Evolutionary conservation across 2,888 invertebrate genomes (phyloP).

Genomic region (Bombylius major): DNA sequence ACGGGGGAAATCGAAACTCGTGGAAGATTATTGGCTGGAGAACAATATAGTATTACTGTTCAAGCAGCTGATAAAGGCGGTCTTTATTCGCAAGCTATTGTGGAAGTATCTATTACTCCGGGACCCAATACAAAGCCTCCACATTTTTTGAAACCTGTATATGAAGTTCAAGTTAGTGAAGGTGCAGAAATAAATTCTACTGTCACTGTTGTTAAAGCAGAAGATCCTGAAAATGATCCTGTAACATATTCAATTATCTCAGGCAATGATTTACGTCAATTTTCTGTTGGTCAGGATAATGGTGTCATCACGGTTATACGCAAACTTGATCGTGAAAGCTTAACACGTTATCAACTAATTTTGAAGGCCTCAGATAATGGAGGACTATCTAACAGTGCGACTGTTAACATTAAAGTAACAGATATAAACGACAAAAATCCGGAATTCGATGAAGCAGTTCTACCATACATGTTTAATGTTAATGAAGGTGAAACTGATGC

Average conservation of each 20-base stretch:
- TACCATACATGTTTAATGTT: constrained; percentile 70
- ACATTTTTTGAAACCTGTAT: constrained; percentile 65
- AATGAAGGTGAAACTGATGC: constrained; percentile 53
- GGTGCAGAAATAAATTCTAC: constrained; percentile 81
- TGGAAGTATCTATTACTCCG: constrained; percentile 71
- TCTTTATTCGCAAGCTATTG: constrained; percentile 69
- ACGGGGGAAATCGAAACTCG: constrained; percentile 66
- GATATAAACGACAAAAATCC: constrained; percentile 90
- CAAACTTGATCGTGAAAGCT: constrained; percentile 73
- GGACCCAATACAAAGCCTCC: constrained; percentile 74
- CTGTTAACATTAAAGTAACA: constrained; percentile 77
- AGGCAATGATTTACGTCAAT: constrained; percentile 80
- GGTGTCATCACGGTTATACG: constrained; percentile 81
- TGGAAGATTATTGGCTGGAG: constrained; percentile 72
- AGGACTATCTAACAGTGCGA: constrained; percentile 65
- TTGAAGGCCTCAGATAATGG: constrained; percentile 80
- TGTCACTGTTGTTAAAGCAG: constrained; percentile 69
- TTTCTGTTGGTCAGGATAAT: constrained; percentile 70
- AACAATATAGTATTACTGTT: constrained; percentile 79
- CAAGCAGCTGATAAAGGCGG: constrained; percentile 72
- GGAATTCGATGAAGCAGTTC: constrained; percentile 57
- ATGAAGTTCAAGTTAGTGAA: constrained; percentile 79
- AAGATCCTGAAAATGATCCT: constrained; percentile 77
- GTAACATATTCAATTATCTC: constrained; percentile 77
- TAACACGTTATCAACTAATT: constrained; percentile 78